Evolutionary conservation across 2,113 vertebrate species (phyloP), one percentile per base, ranked within the genome.

Genomic region (Thalassarche chlororhynchos): DNA sequence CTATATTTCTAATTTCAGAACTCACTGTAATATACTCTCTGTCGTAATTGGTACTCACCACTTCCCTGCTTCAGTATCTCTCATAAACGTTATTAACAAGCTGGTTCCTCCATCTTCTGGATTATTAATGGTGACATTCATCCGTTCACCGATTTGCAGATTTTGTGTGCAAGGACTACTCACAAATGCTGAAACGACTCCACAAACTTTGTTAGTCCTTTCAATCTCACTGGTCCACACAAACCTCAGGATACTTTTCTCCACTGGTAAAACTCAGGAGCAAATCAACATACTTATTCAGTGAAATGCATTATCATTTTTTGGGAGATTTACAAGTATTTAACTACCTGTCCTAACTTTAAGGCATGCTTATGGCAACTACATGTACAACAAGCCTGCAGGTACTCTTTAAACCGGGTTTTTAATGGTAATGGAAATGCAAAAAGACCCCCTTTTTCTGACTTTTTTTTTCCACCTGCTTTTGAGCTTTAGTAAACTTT

Each of bases 1-100:
- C 62, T 90, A 4, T 80, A 86, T 76, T 92, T 86, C 62, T 84
- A 85, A 92, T 96, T 83, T 92, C 79, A 77, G 47, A 88, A 61
- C 17, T 69, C 71, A 70, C 9, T 78, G 21, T 80, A 90, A 69
- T 16, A 20, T 58, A 11, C 6, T 60, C 10, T 60, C 24, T 65
- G 17, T 57, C 12, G 3, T 88, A 84, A 92, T 52, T 86, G 34
- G 20, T 46, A 54, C 23, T 66, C 17, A 57, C n/a, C 34, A 51
- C 13, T 70, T 87, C 40, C 49, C 23, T 70, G 10, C 23, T 70
- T 94, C 79, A 74, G 14, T 44, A 62, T 89, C 29, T 87, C 38
- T 28, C 26, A 32, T 32, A 58, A 81, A 54, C 8, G 1, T 23
- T 85, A 24, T 28, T 90, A 90, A 77, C 5, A n/a, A 71, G 17